A percentile compares a stretch with the other conserved stretches of the same genome.
These are phyloP conservation scores for Pheosia tremula DNA, from an alignment of 2,888 invertebrate species.

Conservation along the genomic window DNA sequence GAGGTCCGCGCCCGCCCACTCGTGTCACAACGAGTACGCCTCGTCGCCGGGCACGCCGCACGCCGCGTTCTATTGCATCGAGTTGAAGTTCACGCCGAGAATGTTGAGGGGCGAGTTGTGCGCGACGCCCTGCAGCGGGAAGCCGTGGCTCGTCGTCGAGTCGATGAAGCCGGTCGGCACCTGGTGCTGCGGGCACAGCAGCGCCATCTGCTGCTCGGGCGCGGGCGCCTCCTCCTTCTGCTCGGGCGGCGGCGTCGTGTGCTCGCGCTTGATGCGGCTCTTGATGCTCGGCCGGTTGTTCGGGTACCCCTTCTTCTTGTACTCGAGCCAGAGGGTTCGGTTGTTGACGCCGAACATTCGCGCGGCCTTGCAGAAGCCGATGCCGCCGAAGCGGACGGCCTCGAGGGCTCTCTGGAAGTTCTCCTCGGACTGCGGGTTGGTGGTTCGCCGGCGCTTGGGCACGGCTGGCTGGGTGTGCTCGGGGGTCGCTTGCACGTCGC, in stretches of 20 bases:
- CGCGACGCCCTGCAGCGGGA: constrained; percentile 86
- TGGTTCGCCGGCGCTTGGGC: constrained; percentile 88
- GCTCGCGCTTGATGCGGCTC: constrained; percentile 89
- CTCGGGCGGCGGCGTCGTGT: constrained; percentile 86
- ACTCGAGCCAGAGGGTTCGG: constrained; percentile 93
- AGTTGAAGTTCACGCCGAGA: constrained; percentile 90
- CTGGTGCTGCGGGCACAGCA: constrained; percentile 87
- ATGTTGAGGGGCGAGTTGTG: constrained; percentile 88
- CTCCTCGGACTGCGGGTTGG: constrained; percentile 92
- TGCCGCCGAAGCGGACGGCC: constrained; percentile 92
- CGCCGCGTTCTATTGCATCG: constrained; percentile 87
- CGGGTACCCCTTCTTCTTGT: constrained; percentile 93
- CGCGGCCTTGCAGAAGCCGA: constrained; percentile 94
- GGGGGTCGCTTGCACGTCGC: constrained; percentile 57
- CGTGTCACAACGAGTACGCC: constrained; percentile 71
- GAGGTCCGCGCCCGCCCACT: constrained; percentile 59
- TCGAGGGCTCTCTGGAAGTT: constrained; percentile 92
- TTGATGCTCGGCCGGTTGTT: constrained; percentile 92
- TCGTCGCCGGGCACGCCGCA: constrained; percentile 60
- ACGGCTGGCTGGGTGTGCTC: constrained; percentile 60
- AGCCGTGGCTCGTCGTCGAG: constrained; percentile 87
- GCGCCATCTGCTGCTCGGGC: constrained; percentile 74
- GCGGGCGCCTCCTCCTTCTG: constrained; percentile 71
- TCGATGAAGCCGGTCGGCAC: constrained; percentile 89
- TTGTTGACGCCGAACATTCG: constrained; percentile 94